Evolutionary conservation across 2,797 vertebrate species (phyloP), one percentile per base, ranked within the genome.

Genomic region (Muscicapa comitata): DNA sequence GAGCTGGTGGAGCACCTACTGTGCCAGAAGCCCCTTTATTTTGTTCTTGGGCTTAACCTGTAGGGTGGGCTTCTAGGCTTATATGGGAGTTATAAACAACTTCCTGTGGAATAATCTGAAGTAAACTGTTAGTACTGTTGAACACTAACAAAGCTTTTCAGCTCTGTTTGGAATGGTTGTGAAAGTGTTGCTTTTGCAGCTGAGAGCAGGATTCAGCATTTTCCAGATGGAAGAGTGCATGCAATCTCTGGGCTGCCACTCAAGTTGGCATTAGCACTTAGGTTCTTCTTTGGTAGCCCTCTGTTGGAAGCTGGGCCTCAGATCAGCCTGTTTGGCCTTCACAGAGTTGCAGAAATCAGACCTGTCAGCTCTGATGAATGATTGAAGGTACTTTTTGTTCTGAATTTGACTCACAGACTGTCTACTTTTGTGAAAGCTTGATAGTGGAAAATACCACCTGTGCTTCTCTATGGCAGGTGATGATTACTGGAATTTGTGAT

Each of bases 161-260:
- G 0, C 19, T 63, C 8, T 18, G 0, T 55, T 17, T n/a, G 54
- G 18, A 43, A 18, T 20, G 11, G 7, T 21, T 91, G 57, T 86
- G 61, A 16, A 70, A 37, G 18, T 53, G 37, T 61, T 85, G 42
- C 29, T 76, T 85, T 82, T 76, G 45, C 82, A 65, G 47, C 37
- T 55, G 80, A 25, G 71, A 40, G 72, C 42, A 48, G 82, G 48
- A 62, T 43, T 63, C 9, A 1, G 43, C 35, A 1, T 59, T 91
- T 95, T 74, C 38, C 70, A 59, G 31, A 26, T 74, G 57, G 67
- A 29, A 70, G 47, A 38, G 57, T 35, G 18, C 7, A 1, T 31
- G 65, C 2, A 1, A 9, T 80, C 57, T 67, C 78, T 77, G 75
- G 43, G 48, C 78, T 78, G 75, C 50, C 1, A 9, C 45, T 94